A percentile compares a stretch with the other conserved stretches of the same genome.
Evolutionary conservation across 1,140 invertebrate genomes (phyloP).

Genomic region (Adoxophyes honmai): DNA sequence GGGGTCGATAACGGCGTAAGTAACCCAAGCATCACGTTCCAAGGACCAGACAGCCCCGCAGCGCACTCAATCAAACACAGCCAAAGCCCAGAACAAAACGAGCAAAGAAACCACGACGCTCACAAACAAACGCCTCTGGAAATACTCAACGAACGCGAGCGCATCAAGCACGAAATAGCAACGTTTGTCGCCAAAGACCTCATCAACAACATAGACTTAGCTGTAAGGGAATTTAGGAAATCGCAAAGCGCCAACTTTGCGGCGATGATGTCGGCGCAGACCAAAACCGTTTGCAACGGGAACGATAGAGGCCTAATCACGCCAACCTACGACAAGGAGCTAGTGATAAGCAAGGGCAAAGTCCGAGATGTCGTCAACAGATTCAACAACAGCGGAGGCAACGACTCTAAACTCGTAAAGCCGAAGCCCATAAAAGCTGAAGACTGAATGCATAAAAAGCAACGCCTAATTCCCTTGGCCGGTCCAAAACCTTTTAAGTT

Average conservation of each 20-base stretch:
- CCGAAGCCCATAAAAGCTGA: constrained; percentile 43
- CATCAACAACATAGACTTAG: constrained; percentile 66
- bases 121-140: constrained; percentile 33
- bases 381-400: constrained; percentile 59
- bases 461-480: constrained; percentile 26
- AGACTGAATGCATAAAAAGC: constrained; percentile 36
- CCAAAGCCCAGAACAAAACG: constrained; percentile 54
- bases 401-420: constrained; percentile 34
- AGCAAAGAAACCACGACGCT: constrained; percentile 37
- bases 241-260: constrained; percentile 56
- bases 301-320: constrained; percentile 56
- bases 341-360: constrained; percentile 73
- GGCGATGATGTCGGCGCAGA: constrained; percentile 19
- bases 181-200: constrained; percentile 70
- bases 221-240: constrained; percentile 61
- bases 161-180: constrained; percentile 69
- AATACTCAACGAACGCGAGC: constrained; percentile 57
- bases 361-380: constrained; percentile 72
- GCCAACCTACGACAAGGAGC: constrained; percentile 63
- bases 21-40: constrained; percentile 69
- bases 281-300: constrained; percentile 56
- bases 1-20: constrained; percentile 35
- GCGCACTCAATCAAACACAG: constrained; percentile 62
- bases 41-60: constrained; percentile 68
- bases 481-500: constrained; percentile 37